Conservation (phyloP, 2,888 invertebrate species). For the Leucophora obtusa region DNA sequence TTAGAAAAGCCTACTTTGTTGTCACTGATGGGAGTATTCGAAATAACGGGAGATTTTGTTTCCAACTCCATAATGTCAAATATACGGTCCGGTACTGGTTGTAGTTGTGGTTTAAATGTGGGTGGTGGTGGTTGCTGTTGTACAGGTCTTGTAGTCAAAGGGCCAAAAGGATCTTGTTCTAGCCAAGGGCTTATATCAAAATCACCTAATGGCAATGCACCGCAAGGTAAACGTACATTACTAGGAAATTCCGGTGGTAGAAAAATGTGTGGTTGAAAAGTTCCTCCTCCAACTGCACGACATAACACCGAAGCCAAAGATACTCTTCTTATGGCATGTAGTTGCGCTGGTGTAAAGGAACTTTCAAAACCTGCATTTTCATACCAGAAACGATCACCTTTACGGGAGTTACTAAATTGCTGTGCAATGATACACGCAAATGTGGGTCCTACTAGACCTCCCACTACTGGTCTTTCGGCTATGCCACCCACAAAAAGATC, state of each 20-base stretch:
- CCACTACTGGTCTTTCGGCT: slow-evolving; percentile 87
- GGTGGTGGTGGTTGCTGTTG: background rate
- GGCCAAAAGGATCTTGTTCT: slow-evolving; percentile 76
- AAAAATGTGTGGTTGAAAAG: slow-evolving; percentile 78
- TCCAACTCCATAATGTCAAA: slow-evolving; percentile 66
- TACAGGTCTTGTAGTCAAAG: slow-evolving; percentile 44
- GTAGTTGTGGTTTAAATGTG: slow-evolving; percentile 36
- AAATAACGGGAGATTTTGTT: slow-evolving; percentile 39
- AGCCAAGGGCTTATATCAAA: slow-evolving; percentile 77
- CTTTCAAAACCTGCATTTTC: slow-evolving; percentile 88
- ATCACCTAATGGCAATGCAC: slow-evolving; percentile 71
- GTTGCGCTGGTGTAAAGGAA: slow-evolving; percentile 87
- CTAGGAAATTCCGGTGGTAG: slow-evolving; percentile 74
- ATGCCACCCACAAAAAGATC: slow-evolving; percentile 91
- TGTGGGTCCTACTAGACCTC: slow-evolving; percentile 89
- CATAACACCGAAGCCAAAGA: slow-evolving; percentile 85
- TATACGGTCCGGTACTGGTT: slow-evolving; percentile 65
- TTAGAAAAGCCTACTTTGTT: slow-evolving; percentile 72
- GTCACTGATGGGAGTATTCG: slow-evolving; percentile 65
- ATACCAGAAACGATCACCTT: slow-evolving; percentile 90
- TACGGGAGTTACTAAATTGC: slow-evolving; percentile 88
- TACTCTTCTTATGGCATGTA: slow-evolving; percentile 85
- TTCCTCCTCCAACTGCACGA: slow-evolving; percentile 76
- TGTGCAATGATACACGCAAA: slow-evolving; percentile 93
- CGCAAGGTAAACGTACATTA: slow-evolving; percentile 76